Conservation (phyloP, 2,888 invertebrate species). For the Plagodis pulveraria region DNA sequence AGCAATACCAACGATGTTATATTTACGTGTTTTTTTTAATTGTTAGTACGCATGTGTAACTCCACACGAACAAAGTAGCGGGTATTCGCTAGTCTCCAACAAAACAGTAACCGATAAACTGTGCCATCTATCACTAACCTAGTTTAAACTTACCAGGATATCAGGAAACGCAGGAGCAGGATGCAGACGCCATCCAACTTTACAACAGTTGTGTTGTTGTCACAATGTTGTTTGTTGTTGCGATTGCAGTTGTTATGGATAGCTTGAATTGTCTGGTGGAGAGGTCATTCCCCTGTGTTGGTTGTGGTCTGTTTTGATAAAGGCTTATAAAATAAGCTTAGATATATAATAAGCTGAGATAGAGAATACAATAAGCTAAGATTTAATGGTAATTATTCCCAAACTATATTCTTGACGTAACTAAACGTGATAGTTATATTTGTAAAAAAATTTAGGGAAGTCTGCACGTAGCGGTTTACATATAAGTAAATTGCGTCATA, state of each 20-base stretch:
- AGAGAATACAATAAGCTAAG: too few species aligned
- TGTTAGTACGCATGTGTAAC: too few species aligned
- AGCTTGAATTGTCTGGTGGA: slow-evolving; percentile 7
- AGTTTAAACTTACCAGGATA: slow-evolving; percentile 51
- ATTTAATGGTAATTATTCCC: neutral
- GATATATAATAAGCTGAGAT: too few species aligned
- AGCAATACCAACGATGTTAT: too few species aligned
- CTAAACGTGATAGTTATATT: too few species aligned
- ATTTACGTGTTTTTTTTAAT: too few species aligned
- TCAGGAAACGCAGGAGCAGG: slow-evolving; percentile 72
- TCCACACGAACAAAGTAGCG: too few species aligned
- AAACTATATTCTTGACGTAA: too few species aligned
- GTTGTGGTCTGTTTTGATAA: neutral
- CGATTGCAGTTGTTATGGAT: slow-evolving; percentile 21
- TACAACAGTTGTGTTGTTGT: slow-evolving; percentile 42
- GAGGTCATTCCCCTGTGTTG: slow-evolving; percentile 11
- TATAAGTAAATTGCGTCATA: too few species aligned
- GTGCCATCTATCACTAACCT: slow-evolving; percentile 45
- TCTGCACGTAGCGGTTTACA: too few species aligned
- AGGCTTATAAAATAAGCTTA: too few species aligned
- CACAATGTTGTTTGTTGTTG: slow-evolving; percentile 37
- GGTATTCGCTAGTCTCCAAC: neutral
- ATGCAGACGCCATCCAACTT: slow-evolving; percentile 53
- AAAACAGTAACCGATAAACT: neutral
- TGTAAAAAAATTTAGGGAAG: too few species aligned